phyloP scores from a whole-genome alignment of 2,888 invertebrate genomes.

The Parapristionchus giblindavisi region DNA sequence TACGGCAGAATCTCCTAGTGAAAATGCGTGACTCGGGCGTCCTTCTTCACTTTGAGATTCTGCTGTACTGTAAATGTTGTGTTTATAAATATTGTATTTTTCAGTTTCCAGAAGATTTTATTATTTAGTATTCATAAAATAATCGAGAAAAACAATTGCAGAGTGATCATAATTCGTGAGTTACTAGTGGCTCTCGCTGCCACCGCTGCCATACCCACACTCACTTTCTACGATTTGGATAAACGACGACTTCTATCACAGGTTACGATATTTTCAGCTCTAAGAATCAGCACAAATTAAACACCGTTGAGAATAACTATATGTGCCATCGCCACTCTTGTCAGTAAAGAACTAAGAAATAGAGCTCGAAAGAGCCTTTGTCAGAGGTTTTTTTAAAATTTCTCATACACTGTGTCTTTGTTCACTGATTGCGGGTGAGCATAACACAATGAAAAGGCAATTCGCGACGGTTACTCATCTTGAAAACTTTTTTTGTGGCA shows the following conservation, averaged over 20 bases:
- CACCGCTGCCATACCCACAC: background rate
- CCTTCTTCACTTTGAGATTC: background rate
- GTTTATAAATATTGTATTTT: background rate
- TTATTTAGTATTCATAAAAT: background rate
- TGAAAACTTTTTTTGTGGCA: background rate
- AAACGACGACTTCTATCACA: background rate
- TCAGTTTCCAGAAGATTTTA: background rate
- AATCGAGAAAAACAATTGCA: background rate
- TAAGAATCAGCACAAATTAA: background rate
- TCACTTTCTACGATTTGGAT: constrained; percentile 14
- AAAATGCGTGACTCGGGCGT: background rate
- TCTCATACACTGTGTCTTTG: background rate
- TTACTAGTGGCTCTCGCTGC: background rate
- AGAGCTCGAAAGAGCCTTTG: no score
- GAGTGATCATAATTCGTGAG: constrained; percentile 16
- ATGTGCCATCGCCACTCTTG: no score
- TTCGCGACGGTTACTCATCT: background rate
- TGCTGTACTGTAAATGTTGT: background rate
- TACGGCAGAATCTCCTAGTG: no score
- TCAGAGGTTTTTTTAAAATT: no score
- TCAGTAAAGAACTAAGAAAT: no score
- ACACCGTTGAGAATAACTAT: no score
- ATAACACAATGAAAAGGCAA: no score
- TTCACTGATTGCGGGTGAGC: background rate
- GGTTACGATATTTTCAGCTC: constrained; percentile 15